phyloP scores from a whole-genome alignment of 2,797 vertebrate species.

The Alcedo atthis region DNA sequence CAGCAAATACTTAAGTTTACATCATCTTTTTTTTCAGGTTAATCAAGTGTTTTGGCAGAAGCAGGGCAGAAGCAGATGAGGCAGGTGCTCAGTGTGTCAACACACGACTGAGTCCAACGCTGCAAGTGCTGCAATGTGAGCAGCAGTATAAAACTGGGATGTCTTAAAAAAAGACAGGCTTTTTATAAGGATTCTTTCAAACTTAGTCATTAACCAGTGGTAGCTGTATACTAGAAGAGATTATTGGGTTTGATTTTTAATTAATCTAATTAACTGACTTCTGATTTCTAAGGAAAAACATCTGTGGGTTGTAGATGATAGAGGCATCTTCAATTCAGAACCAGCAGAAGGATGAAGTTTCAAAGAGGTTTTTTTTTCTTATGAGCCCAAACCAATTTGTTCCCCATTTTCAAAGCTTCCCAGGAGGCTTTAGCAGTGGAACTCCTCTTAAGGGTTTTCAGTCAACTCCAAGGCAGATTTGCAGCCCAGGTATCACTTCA shows the following conservation, averaged over 20 bases:
- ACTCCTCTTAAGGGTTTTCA: not conserved
- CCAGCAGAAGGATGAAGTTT: not conserved
- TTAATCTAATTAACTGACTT: not conserved
- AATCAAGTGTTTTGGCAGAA: not conserved
- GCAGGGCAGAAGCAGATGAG: not conserved
- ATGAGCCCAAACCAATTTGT: not conserved
- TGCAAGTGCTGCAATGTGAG: fast-evolving
- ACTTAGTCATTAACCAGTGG: not conserved
- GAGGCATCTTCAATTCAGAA: not conserved
- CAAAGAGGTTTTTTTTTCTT: not conserved
- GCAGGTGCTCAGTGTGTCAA: not conserved
- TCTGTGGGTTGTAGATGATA: not conserved
- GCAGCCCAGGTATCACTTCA: not conserved
- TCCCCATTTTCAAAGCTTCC: not conserved
- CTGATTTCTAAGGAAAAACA: not conserved
- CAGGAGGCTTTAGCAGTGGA: not conserved
- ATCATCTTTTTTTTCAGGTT: no score
- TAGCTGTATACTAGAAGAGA: not conserved
- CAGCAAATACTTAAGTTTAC: no score
- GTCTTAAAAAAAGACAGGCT: not conserved
- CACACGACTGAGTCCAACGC: not conserved
- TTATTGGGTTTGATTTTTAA: not conserved
- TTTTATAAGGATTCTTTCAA: not conserved
- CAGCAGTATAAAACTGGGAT: not conserved
- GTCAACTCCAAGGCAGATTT: not conserved